Conservation (phyloP, 2,113 vertebrate genomes). For the Tringa solitaria region DNA sequence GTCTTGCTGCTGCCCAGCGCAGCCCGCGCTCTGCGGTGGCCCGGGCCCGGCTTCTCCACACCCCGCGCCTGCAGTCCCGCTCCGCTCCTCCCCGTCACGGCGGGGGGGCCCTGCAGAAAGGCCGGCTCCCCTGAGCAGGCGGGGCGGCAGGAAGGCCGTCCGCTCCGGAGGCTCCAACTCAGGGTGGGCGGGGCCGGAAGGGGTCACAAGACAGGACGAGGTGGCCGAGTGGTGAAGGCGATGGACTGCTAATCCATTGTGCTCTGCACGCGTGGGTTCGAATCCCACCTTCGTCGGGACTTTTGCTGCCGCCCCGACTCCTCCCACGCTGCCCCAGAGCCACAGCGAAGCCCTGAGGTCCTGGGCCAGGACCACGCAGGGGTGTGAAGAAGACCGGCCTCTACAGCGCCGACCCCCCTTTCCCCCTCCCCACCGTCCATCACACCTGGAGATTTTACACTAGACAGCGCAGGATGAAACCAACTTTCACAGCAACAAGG, state of each 20-base stretch:
- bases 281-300: conserved; percentile 72
- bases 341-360: not conserved
- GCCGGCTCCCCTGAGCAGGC: no score
- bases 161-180: not conserved
- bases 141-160: not conserved
- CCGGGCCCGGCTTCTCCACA: no score
- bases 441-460: accelerated
- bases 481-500: accelerated
- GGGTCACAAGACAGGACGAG: not conserved
- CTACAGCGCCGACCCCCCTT: no score
- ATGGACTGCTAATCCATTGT: conserved; percentile 76
- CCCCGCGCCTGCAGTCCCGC: not conserved
- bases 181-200: no score
- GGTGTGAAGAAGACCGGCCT: no score
- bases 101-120: not conserved
- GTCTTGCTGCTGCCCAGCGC: not conserved
- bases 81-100: no score
- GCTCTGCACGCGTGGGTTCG: conserved; percentile 74
- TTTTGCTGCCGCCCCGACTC: not conserved
- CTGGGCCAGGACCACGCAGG: no score
- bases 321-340: accelerated
- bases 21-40: not conserved
- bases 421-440: not conserved
- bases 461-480: no score
- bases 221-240: conserved; percentile 75